These are phyloP conservation scores for Aphelinus certus DNA, from an alignment of 1,140 invertebrate genomes.

Conservation along the genomic window DNA sequence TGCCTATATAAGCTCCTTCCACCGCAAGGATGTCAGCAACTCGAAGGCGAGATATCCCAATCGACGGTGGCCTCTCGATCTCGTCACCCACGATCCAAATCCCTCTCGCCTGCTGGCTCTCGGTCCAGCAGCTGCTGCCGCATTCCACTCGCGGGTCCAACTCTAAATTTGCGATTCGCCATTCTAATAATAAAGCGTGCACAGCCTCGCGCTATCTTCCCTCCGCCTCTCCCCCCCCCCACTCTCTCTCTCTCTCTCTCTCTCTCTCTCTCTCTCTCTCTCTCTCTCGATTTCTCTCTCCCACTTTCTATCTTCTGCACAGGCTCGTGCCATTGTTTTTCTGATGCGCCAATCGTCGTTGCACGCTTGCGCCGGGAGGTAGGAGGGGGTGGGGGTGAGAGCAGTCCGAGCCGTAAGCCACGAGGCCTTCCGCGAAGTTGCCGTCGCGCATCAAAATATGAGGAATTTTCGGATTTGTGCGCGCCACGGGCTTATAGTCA, in stretches of 20 bases:
- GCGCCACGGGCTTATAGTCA: too few species aligned
- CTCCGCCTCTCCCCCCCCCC: neutral
- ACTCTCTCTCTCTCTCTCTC: too few species aligned
- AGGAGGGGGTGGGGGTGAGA: neutral
- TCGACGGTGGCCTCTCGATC: too few species aligned
- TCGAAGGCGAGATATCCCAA: too few species aligned
- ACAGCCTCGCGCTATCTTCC: too few species aligned
- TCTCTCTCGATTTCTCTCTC: too few species aligned
- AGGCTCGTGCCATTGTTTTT: conserved; percentile 5
- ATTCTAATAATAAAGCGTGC: conserved; percentile 34
- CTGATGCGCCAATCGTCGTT: neutral
- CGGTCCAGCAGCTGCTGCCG: conserved; percentile 43
- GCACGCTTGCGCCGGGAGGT: neutral
- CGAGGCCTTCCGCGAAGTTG: neutral
- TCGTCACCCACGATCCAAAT: neutral
- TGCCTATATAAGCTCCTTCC: too few species aligned
- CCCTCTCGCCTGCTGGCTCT: conserved; percentile 39
- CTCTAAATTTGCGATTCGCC: conserved; percentile 30
- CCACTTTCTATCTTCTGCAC: too few species aligned
- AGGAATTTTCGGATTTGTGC: too few species aligned
- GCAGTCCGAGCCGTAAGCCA: neutral
- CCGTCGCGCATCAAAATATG: too few species aligned
- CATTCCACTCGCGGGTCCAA: conserved; percentile 41
- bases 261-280: too few species aligned
- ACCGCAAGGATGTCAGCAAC: too few species aligned